Percentiles rank a stretch among this genome's conserved stretches.
phyloP scores from a whole-genome alignment of 2,113 vertebrate genomes.

The Heterotilapia buettikoferi region DNA sequence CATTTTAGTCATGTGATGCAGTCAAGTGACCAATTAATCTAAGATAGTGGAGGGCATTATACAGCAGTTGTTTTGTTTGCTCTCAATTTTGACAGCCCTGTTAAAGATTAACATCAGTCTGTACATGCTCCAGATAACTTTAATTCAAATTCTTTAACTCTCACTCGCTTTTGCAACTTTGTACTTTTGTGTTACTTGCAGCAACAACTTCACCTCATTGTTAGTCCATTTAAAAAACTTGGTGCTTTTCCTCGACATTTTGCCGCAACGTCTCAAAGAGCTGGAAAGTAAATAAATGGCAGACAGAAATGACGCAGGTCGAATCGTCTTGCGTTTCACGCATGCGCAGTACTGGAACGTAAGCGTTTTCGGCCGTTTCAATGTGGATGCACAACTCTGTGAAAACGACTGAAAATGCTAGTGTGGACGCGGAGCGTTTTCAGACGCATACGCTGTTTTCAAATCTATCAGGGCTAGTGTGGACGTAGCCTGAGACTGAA shows the following conservation, averaged over 20 bases:
- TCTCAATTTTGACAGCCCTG: background rate
- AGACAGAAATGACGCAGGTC: background rate
- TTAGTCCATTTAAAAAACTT: background rate
- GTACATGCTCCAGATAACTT: background rate
- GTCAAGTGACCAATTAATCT: background rate
- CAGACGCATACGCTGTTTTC: accelerated
- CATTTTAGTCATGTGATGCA: no score
- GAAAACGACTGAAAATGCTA: background rate
- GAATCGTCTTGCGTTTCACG: background rate
- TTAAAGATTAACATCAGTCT: background rate
- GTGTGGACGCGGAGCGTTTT: background rate
- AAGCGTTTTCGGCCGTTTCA: background rate
- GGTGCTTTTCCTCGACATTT: background rate
- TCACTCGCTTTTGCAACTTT: background rate
- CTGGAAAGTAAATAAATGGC: background rate
- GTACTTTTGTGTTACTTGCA: background rate
- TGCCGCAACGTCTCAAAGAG: background rate
- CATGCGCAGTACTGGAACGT: background rate
- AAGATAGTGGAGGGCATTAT: background rate
- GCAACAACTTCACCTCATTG: background rate
- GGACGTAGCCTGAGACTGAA: background rate
- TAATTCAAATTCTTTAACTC: background rate
- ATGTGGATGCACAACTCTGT: background rate
- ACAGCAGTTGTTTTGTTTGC: background rate
- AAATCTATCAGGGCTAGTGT: background rate